These are phyloP conservation scores for Cetonia aurata DNA, from an alignment of 2,888 invertebrate species.

Conservation along the genomic window DNA sequence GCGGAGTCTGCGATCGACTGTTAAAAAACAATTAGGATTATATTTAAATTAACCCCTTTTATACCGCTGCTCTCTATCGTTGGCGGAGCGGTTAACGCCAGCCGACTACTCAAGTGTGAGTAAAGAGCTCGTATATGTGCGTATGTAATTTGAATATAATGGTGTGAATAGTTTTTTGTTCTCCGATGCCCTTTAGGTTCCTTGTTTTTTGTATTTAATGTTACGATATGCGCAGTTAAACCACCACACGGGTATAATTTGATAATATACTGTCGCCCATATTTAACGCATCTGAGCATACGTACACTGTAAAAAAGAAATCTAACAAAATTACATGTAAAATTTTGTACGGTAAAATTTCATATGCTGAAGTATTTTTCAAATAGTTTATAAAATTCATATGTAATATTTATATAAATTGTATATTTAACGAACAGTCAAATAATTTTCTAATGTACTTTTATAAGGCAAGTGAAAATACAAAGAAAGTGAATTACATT, in stretches of 20 bases:
- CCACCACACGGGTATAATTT: neutral
- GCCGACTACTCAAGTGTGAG: neutral
- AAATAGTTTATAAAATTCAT: too few species aligned
- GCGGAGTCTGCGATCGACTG: constrained; percentile 27
- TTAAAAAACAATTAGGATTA: constrained; percentile 42
- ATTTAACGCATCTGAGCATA: too few species aligned
- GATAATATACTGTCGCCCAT: neutral
- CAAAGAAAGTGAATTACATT: too few species aligned
- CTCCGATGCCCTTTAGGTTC: neutral
- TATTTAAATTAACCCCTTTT: constrained; percentile 36
- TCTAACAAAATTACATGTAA: too few species aligned
- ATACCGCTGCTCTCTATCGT: neutral
- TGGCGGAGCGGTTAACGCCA: constrained; percentile 13
- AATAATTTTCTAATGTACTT: too few species aligned
- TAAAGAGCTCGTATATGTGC: constrained; percentile 1
- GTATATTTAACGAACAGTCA: too few species aligned
- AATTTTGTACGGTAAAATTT: too few species aligned
- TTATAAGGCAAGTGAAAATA: too few species aligned
- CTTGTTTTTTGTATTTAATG: constrained; percentile 3
- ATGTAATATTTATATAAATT: too few species aligned
- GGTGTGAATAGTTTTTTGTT: constrained; percentile 32
- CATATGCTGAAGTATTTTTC: too few species aligned
- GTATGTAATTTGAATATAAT: constrained; percentile 37
- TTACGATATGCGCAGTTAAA: neutral
- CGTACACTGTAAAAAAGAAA: too few species aligned